Percentiles rank a stretch among this genome's conserved stretches.
phyloP scores from a whole-genome alignment of 2,113 vertebrate genomes.

The Stegostoma tigrinum region DNA sequence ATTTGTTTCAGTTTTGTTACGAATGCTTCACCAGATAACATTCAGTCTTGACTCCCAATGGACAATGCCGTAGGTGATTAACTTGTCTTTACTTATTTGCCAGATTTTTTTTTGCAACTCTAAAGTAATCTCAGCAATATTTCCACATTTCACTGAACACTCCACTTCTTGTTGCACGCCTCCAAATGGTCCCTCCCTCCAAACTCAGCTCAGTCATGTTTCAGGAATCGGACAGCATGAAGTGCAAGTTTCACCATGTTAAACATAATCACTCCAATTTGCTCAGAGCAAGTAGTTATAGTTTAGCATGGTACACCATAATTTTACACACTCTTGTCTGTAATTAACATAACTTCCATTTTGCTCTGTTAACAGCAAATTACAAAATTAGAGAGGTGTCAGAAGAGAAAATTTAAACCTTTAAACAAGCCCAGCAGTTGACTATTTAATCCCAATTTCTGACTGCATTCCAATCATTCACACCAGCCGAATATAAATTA shows the following conservation, averaged over 20 bases:
- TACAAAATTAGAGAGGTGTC: slow-evolving; percentile 7
- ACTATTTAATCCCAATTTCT: not conserved
- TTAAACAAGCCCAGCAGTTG: not conserved
- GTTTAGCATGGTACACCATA: not conserved
- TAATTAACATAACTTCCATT: not conserved
- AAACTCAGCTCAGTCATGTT: not conserved
- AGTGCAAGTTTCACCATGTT: not conserved
- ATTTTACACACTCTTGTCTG: not conserved
- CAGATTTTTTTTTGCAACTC: not conserved
- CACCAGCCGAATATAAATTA: not conserved
- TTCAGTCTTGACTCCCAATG: not conserved
- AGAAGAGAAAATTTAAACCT: not conserved
- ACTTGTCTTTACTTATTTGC: not conserved
- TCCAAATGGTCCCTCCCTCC: not conserved
- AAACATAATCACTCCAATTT: not conserved
- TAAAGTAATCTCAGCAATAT: not conserved
- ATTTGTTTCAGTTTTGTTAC: too few species aligned
- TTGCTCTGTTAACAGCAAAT: not conserved
- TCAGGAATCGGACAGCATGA: not conserved
- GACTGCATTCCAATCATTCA: not conserved
- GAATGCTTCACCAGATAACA: not conserved
- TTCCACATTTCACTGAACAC: not conserved
- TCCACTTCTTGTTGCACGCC: not conserved
- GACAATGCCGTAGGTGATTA: not conserved
- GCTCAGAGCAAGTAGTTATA: not conserved